These are phyloP conservation scores for Catocala fraxini DNA, from an alignment of 2,888 invertebrate species.

Conservation along the genomic window DNA sequence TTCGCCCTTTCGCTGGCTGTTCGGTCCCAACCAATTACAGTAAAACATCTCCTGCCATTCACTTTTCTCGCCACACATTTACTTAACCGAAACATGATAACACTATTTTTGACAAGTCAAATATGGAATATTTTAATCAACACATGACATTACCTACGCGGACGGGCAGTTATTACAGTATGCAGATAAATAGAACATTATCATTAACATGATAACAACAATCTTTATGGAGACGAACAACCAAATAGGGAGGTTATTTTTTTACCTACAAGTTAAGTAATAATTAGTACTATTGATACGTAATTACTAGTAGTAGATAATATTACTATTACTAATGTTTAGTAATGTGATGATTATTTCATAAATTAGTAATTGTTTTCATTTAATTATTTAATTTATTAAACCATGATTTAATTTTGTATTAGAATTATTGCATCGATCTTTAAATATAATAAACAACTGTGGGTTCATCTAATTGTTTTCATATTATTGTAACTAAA, in stretches of 20 bases:
- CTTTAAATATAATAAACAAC: too few relatives aligned
- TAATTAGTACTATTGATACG: too few relatives aligned
- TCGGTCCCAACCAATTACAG: constrained; percentile 64
- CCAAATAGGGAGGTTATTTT: neutral
- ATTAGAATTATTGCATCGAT: too few relatives aligned
- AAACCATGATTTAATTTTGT: too few relatives aligned
- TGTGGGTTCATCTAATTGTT: too few relatives aligned
- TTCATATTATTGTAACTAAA: too few relatives aligned
- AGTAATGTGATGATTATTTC: too few relatives aligned
- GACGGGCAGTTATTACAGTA: constrained; percentile 27
- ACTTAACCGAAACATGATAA: constrained; percentile 67
- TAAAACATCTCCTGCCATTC: constrained; percentile 64
- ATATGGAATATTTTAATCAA: constrained; percentile 12
- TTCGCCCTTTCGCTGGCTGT: constrained; percentile 43
- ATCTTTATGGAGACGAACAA: constrained; percentile 4
- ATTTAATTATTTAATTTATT: too few relatives aligned
- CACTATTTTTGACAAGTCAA: constrained; percentile 12
- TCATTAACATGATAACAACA: constrained; percentile 29
- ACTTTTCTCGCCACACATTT: constrained; percentile 54
- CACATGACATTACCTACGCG: constrained; percentile 36
- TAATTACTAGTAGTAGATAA: too few relatives aligned
- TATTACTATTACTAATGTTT: too few relatives aligned
- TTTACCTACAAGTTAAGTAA: too few relatives aligned
- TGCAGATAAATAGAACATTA: constrained; percentile 35
- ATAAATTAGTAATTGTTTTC: too few relatives aligned